Conservation (phyloP, 1,140 invertebrate genomes). For the Maconellicoccus hirsutus region DNA sequence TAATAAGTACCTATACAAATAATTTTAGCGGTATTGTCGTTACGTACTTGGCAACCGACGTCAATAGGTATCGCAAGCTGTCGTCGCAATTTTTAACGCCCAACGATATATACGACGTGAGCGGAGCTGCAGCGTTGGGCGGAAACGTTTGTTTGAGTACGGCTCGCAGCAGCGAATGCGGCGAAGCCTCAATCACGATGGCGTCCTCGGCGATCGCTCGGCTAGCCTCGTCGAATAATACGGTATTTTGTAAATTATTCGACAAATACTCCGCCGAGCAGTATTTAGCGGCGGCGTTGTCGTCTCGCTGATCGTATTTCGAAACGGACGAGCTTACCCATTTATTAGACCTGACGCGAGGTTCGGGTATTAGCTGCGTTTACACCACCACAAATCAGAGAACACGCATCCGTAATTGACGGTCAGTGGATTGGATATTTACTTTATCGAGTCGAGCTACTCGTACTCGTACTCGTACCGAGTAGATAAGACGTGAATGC, state of each 20-base stretch:
- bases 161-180: slow-evolving; percentile 57
- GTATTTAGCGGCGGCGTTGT: slow-evolving; percentile 41
- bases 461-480: no score
- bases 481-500: no score
- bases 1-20: no score
- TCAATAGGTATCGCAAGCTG: slow-evolving; percentile 29
- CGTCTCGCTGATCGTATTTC: slow-evolving; percentile 34
- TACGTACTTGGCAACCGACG: slow-evolving; percentile 34
- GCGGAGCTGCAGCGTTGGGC: slow-evolving; percentile 30
- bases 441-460: no score
- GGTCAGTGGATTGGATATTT: no score
- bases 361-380: slow-evolving; percentile 47
- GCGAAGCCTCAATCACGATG: slow-evolving; percentile 52
- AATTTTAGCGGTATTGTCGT: background rate
- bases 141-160: slow-evolving; percentile 55
- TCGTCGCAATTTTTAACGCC: slow-evolving; percentile 19
- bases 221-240: slow-evolving; percentile 72
- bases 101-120: slow-evolving; percentile 35
- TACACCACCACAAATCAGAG: no score
- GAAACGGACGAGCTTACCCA: slow-evolving; percentile 77
- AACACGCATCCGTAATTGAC: no score
- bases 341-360: slow-evolving; percentile 54
- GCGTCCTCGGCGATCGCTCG: slow-evolving; percentile 63
- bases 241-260: slow-evolving; percentile 58
- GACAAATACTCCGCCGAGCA: slow-evolving; percentile 53